These are phyloP conservation scores for Phengaris arion DNA, from an alignment of 2,888 invertebrate species.

Conservation along the genomic window DNA sequence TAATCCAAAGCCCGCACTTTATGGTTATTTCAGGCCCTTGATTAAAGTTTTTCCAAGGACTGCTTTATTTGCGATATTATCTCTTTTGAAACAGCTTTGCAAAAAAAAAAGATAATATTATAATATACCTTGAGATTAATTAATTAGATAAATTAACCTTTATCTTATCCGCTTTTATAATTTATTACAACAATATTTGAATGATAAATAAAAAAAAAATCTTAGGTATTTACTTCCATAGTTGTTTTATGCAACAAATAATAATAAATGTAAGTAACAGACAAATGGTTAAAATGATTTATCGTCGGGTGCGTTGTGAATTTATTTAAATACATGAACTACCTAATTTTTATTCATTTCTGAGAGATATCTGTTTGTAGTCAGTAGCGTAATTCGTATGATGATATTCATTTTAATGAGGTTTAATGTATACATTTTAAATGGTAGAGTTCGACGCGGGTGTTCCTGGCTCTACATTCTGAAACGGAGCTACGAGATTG, in stretches of 20 bases:
- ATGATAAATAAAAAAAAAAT: neutral
- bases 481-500: neutral
- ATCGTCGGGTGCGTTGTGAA: neutral
- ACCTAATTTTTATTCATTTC: slow-evolving; percentile 1
- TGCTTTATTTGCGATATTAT: neutral
- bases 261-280: slow-evolving; percentile 18
- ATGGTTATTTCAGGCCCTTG: slow-evolving; percentile 21
- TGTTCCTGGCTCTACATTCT: slow-evolving; percentile 5
- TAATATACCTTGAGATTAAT: neutral
- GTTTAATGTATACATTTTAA: neutral
- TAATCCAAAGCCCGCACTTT: slow-evolving; percentile 23
- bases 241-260: slow-evolving; percentile 19
- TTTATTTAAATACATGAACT: neutral
- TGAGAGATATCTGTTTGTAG: neutral
- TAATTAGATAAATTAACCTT: no score
- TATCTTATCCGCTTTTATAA: slow-evolving; percentile 1
- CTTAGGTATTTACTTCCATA: slow-evolving; percentile 10
- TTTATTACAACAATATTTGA: slow-evolving; percentile 17
- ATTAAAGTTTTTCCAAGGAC: slow-evolving; percentile 19
- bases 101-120: neutral
- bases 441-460: slow-evolving; percentile 9
- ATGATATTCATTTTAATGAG: neutral
- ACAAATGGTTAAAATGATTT: slow-evolving; percentile 10
- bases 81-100: slow-evolving; percentile 13
- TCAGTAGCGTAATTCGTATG: neutral